Percentiles rank a stretch among this genome's conserved stretches.
These are phyloP conservation scores for Lutjanus campechanus DNA, from an alignment of 2,797 vertebrate species.

Conservation along the genomic window DNA sequence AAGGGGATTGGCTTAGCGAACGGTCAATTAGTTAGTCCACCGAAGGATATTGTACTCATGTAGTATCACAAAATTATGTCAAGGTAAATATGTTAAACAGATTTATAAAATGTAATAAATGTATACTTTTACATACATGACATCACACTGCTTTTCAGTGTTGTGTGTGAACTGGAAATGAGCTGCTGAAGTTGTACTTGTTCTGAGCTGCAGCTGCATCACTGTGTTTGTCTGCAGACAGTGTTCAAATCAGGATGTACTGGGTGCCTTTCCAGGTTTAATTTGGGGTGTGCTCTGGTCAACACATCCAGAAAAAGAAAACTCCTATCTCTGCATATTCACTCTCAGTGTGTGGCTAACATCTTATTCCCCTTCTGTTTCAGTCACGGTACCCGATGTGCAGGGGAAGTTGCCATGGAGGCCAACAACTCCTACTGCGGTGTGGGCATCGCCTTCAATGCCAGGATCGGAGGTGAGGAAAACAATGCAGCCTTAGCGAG, in stretches of 20 bases:
- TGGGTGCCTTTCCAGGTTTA: constrained; percentile 7
- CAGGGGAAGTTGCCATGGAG: constrained; percentile 85
- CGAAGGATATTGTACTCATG: neutral
- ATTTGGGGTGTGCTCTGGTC: constrained; percentile 34
- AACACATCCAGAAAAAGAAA: constrained; percentile 27
- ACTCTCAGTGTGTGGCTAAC: constrained; percentile 54
- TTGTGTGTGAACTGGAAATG: neutral
- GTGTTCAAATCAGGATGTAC: constrained; percentile 22
- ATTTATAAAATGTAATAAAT: neutral
- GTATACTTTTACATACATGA: neutral
- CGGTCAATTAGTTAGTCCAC: neutral
- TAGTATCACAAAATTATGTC: neutral
- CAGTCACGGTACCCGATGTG: constrained; percentile 82
- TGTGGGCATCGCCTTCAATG: constrained; percentile 78
- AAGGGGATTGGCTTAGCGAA: neutral
- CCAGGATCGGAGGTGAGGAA: constrained; percentile 80
- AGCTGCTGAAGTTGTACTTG: constrained; percentile 11
- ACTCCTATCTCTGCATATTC: constrained; percentile 34
- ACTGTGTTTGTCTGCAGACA: constrained; percentile 7
- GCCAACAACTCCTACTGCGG: constrained; percentile 81
- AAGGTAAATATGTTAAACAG: neutral
- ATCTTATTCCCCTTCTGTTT: constrained; percentile 49
- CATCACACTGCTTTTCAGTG: constrained; percentile 6
- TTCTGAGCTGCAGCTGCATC: neutral
- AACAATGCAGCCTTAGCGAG: constrained; percentile 53